Evolutionary conservation across 2,797 vertebrate genomes (phyloP).

Genomic region (Sternarchorhynchus goeldii): DNA sequence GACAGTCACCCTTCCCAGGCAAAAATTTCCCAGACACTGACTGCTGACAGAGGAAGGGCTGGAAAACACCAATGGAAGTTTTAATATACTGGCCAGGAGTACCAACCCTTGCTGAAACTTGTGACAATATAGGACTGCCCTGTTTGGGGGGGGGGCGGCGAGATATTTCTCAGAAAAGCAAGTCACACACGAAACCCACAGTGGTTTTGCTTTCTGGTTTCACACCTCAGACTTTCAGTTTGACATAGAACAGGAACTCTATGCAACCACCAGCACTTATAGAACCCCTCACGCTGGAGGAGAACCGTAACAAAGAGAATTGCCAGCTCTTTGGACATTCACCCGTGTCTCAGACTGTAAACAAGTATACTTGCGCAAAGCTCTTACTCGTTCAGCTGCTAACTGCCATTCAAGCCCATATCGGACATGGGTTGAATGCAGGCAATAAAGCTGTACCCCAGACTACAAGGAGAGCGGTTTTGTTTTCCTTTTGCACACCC

Average conservation of each 20-base stretch:
- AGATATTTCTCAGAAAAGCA: slow-evolving; percentile 17
- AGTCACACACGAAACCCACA: slow-evolving; percentile 45
- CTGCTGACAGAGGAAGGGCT: slow-evolving; percentile 15
- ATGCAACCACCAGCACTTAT: slow-evolving; percentile 43
- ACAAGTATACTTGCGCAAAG: slow-evolving; percentile 34
- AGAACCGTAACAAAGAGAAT: slow-evolving; percentile 19
- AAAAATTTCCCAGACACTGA: slow-evolving; percentile 17
- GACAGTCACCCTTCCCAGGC: slow-evolving; percentile 23
- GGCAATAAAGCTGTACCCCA: slow-evolving; percentile 58
- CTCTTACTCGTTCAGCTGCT: slow-evolving; percentile 27
- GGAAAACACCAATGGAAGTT: background rate
- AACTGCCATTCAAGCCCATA: background rate
- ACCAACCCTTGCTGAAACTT: slow-evolving; percentile 7
- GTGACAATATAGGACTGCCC: too few species aligned
- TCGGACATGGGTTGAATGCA: slow-evolving; percentile 48
- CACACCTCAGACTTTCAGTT: slow-evolving; percentile 58
- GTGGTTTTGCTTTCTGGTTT: slow-evolving; percentile 57
- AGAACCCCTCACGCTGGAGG: slow-evolving; percentile 15
- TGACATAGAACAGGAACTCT: slow-evolving; percentile 56
- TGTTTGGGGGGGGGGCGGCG: background rate
- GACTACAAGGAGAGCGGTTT: slow-evolving; percentile 61
- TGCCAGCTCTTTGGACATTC: slow-evolving; percentile 29
- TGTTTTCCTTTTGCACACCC: slow-evolving; percentile 67
- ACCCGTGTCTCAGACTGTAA: slow-evolving; percentile 30
- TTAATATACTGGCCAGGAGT: background rate